phyloP scores from a whole-genome alignment of 2,797 vertebrate species.

The Champsocephalus esox region DNA sequence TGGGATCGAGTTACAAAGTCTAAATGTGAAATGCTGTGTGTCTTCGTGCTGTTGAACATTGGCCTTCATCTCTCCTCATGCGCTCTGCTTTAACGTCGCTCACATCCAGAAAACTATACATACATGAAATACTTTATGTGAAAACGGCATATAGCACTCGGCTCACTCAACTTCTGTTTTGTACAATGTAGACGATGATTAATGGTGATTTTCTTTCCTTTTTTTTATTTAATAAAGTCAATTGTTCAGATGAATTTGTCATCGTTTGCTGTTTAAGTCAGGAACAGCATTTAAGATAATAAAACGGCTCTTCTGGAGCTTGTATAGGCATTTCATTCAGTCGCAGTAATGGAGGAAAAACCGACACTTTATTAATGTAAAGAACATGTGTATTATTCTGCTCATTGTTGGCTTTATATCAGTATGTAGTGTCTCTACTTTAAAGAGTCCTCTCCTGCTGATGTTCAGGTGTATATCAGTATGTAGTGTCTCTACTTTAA shows the following conservation, averaged over 20 bases:
- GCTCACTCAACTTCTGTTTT: conserved; percentile 62
- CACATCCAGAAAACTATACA: background rate
- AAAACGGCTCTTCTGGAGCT: too few relatives aligned
- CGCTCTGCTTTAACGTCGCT: background rate
- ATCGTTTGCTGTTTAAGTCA: too few relatives aligned
- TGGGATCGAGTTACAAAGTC: conserved; percentile 26
- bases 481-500: too few relatives aligned
- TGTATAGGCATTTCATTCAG: too few relatives aligned
- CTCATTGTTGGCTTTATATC: too few relatives aligned
- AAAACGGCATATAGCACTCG: conserved; percentile 16
- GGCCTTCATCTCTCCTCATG: background rate
- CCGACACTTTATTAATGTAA: too few relatives aligned
- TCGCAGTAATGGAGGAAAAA: too few relatives aligned
- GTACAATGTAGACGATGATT: conserved; percentile 70
- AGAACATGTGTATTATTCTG: too few relatives aligned
- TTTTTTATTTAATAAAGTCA: conserved; percentile 77
- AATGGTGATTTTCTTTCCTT: conserved; percentile 52
- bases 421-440: too few relatives aligned
- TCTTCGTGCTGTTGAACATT: conserved; percentile 22
- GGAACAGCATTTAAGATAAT: background rate
- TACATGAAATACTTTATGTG: background rate
- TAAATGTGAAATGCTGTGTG: conserved; percentile 40
- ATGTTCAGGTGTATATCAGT: too few relatives aligned
- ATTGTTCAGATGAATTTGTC: conserved; percentile 47
- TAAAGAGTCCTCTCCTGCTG: too few relatives aligned